Percentiles rank a stretch among this genome's conserved stretches.
Conservation (phyloP, 2,797 vertebrate species). For the Tamandua tetradactyla region DNA sequence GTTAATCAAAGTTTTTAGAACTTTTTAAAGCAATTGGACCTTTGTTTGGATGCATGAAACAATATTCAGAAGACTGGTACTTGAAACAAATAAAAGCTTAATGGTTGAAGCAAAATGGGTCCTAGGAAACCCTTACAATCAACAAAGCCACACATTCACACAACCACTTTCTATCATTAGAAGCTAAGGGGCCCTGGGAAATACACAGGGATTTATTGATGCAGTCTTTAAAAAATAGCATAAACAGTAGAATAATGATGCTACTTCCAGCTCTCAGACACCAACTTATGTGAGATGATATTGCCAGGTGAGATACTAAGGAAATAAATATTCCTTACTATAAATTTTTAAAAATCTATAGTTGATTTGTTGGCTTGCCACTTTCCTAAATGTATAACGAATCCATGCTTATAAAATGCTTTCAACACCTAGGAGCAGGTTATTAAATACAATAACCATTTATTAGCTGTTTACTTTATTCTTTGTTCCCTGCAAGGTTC, state of each 20-base stretch:
- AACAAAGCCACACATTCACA: accelerated
- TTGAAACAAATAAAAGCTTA: not conserved
- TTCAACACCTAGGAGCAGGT: not conserved
- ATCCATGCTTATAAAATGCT: not conserved
- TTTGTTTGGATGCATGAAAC: not conserved
- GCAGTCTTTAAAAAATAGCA: not conserved
- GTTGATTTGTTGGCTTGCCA: not conserved
- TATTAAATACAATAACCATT: not conserved
- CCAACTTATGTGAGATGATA: not conserved
- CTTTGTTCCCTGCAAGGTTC: not conserved
- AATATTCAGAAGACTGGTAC: not conserved
- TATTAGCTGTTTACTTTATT: not conserved
- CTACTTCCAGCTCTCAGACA: not conserved
- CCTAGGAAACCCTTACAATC: not conserved
- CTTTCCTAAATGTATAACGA: not conserved
- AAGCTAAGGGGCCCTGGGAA: not conserved
- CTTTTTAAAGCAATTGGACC: not conserved
- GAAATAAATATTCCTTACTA: not conserved
- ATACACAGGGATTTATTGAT: not conserved
- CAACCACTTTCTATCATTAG: not conserved
- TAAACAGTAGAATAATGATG: not conserved
- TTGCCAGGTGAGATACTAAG: not conserved
- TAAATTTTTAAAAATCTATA: not conserved
- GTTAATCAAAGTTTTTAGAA: not conserved
- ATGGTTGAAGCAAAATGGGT: not conserved